Evolutionary conservation across 2,113 vertebrate species (phyloP).

Genomic region (Tricholaema leucomelas): DNA sequence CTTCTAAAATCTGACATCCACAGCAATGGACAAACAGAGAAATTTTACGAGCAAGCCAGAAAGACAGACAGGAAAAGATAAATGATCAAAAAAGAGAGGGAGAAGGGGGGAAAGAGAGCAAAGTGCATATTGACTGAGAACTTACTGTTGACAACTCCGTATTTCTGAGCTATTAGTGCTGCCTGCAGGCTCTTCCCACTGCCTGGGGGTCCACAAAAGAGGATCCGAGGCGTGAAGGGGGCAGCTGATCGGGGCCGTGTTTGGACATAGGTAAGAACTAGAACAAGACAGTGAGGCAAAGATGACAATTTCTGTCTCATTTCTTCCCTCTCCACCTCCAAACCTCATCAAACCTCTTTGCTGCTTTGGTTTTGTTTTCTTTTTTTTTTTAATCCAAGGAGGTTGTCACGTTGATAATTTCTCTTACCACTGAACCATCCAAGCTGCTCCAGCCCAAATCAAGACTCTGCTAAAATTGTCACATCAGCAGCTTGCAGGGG

Average conservation of each 20-base stretch:
- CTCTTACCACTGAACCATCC: not conserved
- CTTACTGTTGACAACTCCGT: constrained; percentile 85
- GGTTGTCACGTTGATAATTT: not conserved
- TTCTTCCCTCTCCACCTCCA: not conserved
- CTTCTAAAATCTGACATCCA: not conserved
- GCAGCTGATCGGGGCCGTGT: constrained; percentile 71
- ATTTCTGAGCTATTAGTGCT: constrained; percentile 84
- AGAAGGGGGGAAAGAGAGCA: not conserved
- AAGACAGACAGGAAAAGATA: not conserved
- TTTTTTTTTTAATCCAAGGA: no score
- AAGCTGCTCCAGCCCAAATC: not conserved
- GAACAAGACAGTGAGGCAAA: not conserved
- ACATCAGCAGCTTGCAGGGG: not conserved
- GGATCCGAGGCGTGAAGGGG: constrained; percentile 84
- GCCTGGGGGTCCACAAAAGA: constrained; percentile 87
- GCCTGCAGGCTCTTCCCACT: constrained; percentile 91
- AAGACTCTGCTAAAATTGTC: not conserved
- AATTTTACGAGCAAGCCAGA: not conserved
- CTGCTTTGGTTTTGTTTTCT: no score
- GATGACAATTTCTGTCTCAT: not conserved
- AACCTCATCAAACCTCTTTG: no score
- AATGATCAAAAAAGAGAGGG: not conserved
- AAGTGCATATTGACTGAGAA: constrained; percentile 51
- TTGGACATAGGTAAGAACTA: constrained; percentile 82
- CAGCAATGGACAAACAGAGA: not conserved